These are phyloP conservation scores for Leiothrix lutea DNA, from an alignment of 2,113 vertebrate species.

Conservation along the genomic window DNA sequence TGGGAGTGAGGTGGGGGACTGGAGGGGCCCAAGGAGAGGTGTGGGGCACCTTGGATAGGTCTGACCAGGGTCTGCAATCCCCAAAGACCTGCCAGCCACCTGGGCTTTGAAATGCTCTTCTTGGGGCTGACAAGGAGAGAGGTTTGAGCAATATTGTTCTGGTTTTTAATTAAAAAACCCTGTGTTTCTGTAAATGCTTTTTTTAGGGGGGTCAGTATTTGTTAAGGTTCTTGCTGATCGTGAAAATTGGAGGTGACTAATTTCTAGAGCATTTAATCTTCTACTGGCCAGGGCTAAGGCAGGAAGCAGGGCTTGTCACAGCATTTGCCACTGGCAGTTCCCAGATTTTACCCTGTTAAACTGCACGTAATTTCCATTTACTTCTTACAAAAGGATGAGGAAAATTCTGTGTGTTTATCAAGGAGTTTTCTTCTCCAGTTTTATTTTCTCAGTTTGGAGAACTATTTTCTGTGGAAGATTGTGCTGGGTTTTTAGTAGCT, in stretches of 20 bases:
- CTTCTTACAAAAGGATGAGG: neutral
- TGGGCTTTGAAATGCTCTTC: neutral
- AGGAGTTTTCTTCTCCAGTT: neutral
- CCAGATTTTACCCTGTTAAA: neutral
- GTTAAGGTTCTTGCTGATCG: neutral
- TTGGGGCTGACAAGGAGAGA: neutral
- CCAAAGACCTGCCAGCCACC: neutral
- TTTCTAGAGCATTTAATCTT: neutral
- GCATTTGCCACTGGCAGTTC: neutral
- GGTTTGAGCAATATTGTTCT: neutral
- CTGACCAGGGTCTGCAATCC: neutral
- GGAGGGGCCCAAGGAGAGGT: neutral
- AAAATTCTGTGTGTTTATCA: neutral
- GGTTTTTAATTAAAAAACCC: neutral
- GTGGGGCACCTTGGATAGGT: neutral
- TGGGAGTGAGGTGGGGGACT: fast-evolving
- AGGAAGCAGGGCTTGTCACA: neutral
- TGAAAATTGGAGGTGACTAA: neutral
- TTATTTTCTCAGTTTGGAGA: neutral
- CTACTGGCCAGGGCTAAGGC: neutral
- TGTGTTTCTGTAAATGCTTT: neutral
- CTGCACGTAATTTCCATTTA: neutral
- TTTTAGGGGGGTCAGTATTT: neutral
- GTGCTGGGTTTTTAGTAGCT: neutral
- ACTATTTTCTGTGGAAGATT: neutral